A percentile compares a stretch with the other conserved stretches of the same genome.
Conservation (phyloP, 1,140 invertebrate genomes). For the Amphibalanus amphitrite region DNA sequence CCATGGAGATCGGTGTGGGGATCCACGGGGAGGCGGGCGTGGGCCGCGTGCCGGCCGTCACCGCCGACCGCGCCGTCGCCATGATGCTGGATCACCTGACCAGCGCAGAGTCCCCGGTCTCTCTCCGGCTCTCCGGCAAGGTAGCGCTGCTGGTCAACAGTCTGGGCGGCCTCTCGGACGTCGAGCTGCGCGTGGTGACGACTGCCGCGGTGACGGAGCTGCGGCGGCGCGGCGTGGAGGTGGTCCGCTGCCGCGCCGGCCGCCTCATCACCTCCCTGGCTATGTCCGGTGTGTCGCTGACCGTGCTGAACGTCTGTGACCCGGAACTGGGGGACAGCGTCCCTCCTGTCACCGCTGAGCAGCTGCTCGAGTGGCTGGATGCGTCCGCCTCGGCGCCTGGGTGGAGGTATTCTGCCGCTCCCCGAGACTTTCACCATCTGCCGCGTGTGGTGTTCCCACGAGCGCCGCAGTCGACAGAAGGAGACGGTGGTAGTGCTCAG, state of each 20-base stretch:
- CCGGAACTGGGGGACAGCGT: not conserved
- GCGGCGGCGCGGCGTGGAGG: no score
- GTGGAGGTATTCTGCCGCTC: not conserved
- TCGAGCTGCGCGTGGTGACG: constrained; percentile 59
- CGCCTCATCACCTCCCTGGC: not conserved
- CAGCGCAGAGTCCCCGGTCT: constrained; percentile 22
- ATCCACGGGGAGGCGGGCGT: constrained; percentile 76
- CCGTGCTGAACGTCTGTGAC: not conserved
- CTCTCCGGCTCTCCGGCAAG: constrained; percentile 32
- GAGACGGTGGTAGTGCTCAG: no score
- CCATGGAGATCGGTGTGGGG: constrained; percentile 66
- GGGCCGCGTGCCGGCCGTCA: constrained; percentile 36
- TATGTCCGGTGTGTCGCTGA: not conserved
- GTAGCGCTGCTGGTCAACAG: constrained; percentile 59
- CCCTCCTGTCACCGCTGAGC: not conserved
- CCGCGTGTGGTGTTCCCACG: no score
- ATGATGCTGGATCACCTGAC: constrained; percentile 33
- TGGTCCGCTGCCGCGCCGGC: not conserved
- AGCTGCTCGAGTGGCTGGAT: not conserved
- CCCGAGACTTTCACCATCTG: not conserved
- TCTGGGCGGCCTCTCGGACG: constrained; percentile 50
- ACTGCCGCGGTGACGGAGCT: constrained; percentile 37
- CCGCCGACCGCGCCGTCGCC: constrained; percentile 28
- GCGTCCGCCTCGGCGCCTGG: no score
- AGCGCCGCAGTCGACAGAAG: not conserved